These are phyloP conservation scores for Cettia cetti DNA, from an alignment of 2,113 vertebrate genomes.

Conservation along the genomic window DNA sequence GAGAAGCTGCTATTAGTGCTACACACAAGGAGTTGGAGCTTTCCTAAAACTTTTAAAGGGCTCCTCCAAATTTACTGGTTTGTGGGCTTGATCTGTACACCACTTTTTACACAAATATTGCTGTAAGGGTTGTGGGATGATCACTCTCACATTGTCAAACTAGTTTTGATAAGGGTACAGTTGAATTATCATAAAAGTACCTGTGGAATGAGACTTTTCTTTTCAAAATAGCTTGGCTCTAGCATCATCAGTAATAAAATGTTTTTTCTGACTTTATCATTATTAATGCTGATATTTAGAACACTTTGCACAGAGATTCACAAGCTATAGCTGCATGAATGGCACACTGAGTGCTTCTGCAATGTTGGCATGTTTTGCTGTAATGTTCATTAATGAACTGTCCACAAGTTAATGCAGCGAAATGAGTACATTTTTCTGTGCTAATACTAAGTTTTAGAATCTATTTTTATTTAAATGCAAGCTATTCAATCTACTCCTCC, in stretches of 20 bases:
- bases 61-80: not conserved
- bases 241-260: not conserved
- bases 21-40: not conserved
- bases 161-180: not conserved
- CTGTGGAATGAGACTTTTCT: not conserved
- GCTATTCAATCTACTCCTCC: not conserved
- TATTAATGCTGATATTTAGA: not conserved
- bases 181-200: not conserved
- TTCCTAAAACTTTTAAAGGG: not conserved
- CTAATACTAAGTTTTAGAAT: not conserved
- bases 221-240: not conserved
- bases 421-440: not conserved
- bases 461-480: not conserved
- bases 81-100: not conserved
- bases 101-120: not conserved
- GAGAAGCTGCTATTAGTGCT: not conserved
- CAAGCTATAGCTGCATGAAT: not conserved
- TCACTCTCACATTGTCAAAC: not conserved
- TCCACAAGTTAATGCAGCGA: not conserved
- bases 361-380: not conserved
- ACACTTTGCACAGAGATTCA: not conserved
- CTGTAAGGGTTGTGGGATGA: not conserved
- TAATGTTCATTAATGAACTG: not conserved
- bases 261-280: not conserved
- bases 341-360: not conserved